These are phyloP conservation scores for Phymatocera aterrima DNA, from an alignment of 2,888 invertebrate genomes.

Conservation along the genomic window DNA sequence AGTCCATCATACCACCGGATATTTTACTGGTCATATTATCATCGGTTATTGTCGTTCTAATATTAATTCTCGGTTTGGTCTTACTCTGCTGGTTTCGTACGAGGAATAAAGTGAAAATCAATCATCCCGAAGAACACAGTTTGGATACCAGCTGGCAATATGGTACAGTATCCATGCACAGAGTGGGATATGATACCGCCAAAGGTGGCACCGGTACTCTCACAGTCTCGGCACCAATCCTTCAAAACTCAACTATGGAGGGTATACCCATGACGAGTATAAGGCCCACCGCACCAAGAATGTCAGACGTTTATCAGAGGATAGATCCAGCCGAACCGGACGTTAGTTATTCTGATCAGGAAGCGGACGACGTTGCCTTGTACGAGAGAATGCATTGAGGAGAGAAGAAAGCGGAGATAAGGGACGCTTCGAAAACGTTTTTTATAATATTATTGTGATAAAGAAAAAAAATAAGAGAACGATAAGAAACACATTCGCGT, in stretches of 20 bases:
- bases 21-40: slow-evolving; percentile 39
- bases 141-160: slow-evolving; percentile 47
- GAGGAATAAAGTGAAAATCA: slow-evolving; percentile 43
- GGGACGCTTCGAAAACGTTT: background rate
- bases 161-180: slow-evolving; percentile 45
- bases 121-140: slow-evolving; percentile 46
- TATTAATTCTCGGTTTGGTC: slow-evolving; percentile 24
- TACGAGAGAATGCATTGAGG: slow-evolving; percentile 46
- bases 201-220: slow-evolving; percentile 36
- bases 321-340: slow-evolving; percentile 46
- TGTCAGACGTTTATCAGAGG: slow-evolving; percentile 46
- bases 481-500: background rate
- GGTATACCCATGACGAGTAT: slow-evolving; percentile 46
- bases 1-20: slow-evolving; percentile 34
- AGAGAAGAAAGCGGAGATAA: background rate
- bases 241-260: slow-evolving; percentile 42
- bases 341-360: slow-evolving; percentile 46
- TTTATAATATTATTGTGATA: slow-evolving; percentile 10
- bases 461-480: background rate
- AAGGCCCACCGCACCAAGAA: slow-evolving; percentile 42
- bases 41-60: slow-evolving; percentile 39
- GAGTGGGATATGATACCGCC: slow-evolving; percentile 24
- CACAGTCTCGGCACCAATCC: slow-evolving; percentile 44
- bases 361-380: slow-evolving; percentile 44
- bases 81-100: slow-evolving; percentile 42